These are phyloP conservation scores for Phrynocephalus versicolor DNA, from an alignment of 2,113 vertebrate genomes.

Conservation along the genomic window DNA sequence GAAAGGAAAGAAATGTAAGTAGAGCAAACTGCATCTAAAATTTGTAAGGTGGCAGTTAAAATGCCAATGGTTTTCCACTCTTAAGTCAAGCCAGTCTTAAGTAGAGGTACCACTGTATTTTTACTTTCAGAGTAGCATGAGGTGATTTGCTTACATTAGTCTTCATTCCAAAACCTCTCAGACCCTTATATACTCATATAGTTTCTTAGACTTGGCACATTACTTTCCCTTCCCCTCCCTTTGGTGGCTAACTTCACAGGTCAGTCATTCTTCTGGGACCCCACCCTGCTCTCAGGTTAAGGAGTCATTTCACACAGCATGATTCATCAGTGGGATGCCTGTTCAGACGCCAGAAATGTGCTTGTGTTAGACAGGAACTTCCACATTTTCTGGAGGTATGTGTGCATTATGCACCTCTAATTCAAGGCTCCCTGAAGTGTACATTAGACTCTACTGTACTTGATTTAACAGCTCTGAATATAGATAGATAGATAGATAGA, in stretches of 20 bases:
- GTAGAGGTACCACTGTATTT: too few relatives aligned
- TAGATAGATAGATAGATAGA: background rate
- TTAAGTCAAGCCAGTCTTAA: too few relatives aligned
- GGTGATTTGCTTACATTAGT: accelerated
- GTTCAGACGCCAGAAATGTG: conserved; percentile 58
- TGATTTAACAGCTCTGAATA: background rate
- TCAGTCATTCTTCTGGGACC: conserved; percentile 60
- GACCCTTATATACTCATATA: background rate
- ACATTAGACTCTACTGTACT: background rate
- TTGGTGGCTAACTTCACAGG: conserved; percentile 59
- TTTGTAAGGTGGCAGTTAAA: too few relatives aligned
- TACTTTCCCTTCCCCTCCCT: conserved; percentile 14
- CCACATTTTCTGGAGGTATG: conserved; percentile 68
- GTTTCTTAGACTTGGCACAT: conserved; percentile 34
- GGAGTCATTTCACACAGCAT: conserved; percentile 60
- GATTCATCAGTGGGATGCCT: conserved; percentile 64
- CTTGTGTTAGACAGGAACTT: conserved; percentile 67
- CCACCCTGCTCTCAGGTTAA: conserved; percentile 67
- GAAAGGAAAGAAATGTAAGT: too few relatives aligned
- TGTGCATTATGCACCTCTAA: conserved; percentile 30
- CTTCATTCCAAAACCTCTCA: conserved; percentile 18
- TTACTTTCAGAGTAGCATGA: background rate
- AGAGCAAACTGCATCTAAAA: too few relatives aligned
- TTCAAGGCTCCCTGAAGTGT: conserved; percentile 26
- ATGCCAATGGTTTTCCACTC: too few relatives aligned